Evolutionary conservation across 2,113 vertebrate genomes (phyloP), one percentile per base, ranked within the genome.

Genomic region (Patagioenas fasciata): DNA sequence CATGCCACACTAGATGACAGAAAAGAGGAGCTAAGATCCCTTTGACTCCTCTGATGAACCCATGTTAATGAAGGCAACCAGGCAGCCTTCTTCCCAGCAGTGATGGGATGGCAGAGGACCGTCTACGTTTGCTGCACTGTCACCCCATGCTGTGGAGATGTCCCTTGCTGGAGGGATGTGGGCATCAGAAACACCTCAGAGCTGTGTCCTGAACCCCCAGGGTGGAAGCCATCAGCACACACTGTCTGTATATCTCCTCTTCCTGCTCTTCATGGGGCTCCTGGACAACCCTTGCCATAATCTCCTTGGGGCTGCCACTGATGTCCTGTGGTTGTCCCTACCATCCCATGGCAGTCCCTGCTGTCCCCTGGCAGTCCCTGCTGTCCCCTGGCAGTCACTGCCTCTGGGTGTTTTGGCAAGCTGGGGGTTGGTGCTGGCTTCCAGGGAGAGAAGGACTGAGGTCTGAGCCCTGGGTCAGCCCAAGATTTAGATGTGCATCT

Each of bases 111-210:
- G 50, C 44, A 51, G 34, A 24, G 72, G 42, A 67, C 72, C 0
- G 3, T 21, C 54, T 54, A 31, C 4, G 1, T 32, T 61, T 8
- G 1, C 11, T 36, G 47, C 38, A 13, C 25, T 73, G 32, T 32
- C 48, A 50, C 10, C 7, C 9, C 0, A 0, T 25, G 13, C 21
- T 56, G 23, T 15, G 23, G 58, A 74, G 34, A 29, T 0, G 0
- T 71, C 29, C 26, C 32, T 28, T 31, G 9, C 57, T 74, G 61
- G 36, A 58, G 51, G 26, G 28, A 23, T 21, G 6, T 18, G 61
- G 13, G 60, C 65, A 89, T 36, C 65, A 84, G 34, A 51, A 38
- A 38, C 47, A 64, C 10, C 8, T 62, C 47, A 14, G 0, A 21
- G 42, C 71, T 71, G 38, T 1, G 0, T 44, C 40, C 36, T 36